These are phyloP conservation scores for Cyprinella venusta DNA, from an alignment of 2,797 vertebrate genomes.

Conservation along the genomic window DNA sequence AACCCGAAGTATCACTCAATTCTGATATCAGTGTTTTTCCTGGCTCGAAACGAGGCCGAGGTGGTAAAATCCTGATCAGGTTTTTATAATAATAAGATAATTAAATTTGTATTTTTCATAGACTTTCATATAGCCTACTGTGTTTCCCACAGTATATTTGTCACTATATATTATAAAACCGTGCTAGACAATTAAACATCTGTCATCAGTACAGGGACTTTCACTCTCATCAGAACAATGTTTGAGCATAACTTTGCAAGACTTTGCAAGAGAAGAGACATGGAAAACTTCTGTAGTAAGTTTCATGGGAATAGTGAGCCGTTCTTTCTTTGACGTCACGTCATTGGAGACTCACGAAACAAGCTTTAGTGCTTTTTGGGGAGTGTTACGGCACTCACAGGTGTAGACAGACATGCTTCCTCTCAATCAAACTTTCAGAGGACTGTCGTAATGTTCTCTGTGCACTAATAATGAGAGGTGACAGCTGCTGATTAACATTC, in stretches of 20 bases:
- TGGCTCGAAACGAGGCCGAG: too few species aligned
- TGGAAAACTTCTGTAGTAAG: not conserved
- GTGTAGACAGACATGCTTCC: not conserved
- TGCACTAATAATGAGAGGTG: not conserved
- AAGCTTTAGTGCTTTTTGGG: conserved; percentile 7
- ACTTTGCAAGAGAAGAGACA: not conserved
- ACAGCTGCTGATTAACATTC: conserved; percentile 1
- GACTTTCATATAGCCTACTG: too few species aligned
- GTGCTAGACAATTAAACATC: not conserved
- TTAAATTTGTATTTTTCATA: too few species aligned
- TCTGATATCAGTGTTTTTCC: not conserved
- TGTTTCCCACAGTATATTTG: too few species aligned
- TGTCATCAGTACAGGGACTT: not conserved
- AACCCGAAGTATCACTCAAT: not conserved
- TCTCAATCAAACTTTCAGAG: conserved; percentile 1
- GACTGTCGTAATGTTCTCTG: conserved; percentile 1
- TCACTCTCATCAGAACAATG: conserved; percentile 16
- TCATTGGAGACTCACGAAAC: conserved; percentile 1
- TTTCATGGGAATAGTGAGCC: not conserved
- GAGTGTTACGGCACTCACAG: conserved; percentile 1
- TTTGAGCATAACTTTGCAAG: conserved; percentile 15
- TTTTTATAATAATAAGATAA: too few species aligned
- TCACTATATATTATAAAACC: too few species aligned
- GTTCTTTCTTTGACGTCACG: conserved; percentile 14
- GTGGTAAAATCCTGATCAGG: too few species aligned